Percentiles rank a stretch among this genome's conserved stretches.
These are phyloP conservation scores for Melanogrammus aeglefinus DNA, from an alignment of 2,797 vertebrate species.

Conservation along the genomic window DNA sequence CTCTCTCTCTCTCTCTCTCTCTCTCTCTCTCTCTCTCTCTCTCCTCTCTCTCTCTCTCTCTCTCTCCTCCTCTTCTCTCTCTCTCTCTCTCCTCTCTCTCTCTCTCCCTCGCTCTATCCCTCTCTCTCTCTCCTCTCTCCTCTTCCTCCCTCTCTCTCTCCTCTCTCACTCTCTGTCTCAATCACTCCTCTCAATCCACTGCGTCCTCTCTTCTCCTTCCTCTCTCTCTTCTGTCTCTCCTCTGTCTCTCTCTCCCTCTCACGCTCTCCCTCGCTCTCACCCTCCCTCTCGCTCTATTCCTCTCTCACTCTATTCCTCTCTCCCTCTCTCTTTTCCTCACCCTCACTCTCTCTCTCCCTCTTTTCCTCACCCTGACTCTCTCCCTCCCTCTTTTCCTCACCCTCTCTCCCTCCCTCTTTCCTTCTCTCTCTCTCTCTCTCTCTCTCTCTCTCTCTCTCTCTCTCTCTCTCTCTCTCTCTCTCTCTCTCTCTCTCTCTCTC, in stretches of 20 bases:
- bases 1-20: not conserved
- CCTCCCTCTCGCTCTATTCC: too few relatives aligned
- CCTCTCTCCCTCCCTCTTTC: constrained; percentile 20
- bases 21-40: too few relatives aligned
- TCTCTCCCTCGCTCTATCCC: constrained; percentile 17
- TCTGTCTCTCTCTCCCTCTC: constrained; percentile 18
- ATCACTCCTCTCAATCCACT: too few relatives aligned
- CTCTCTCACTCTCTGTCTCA: constrained; percentile 20
- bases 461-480: constrained; percentile 17
- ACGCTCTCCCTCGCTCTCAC: constrained; percentile 21
- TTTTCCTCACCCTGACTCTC: too few relatives aligned
- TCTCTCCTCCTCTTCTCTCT: constrained; percentile 8
- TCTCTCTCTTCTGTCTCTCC: constrained; percentile 16
- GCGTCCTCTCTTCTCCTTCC: too few relatives aligned
- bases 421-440: constrained; percentile 17
- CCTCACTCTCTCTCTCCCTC: too few relatives aligned
- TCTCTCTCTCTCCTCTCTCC: constrained; percentile 4
- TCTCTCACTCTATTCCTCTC: too few relatives aligned
- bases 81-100: constrained; percentile 19
- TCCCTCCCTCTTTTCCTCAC: constrained; percentile 6
- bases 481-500: constrained; percentile 19
- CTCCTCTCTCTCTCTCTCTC: not conserved
- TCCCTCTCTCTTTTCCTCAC: too few relatives aligned
- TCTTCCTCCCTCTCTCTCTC: constrained; percentile 18
- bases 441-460: constrained; percentile 20